These are phyloP conservation scores for Ectropis grisescens DNA, from an alignment of 1,140 invertebrate species.

Conservation along the genomic window DNA sequence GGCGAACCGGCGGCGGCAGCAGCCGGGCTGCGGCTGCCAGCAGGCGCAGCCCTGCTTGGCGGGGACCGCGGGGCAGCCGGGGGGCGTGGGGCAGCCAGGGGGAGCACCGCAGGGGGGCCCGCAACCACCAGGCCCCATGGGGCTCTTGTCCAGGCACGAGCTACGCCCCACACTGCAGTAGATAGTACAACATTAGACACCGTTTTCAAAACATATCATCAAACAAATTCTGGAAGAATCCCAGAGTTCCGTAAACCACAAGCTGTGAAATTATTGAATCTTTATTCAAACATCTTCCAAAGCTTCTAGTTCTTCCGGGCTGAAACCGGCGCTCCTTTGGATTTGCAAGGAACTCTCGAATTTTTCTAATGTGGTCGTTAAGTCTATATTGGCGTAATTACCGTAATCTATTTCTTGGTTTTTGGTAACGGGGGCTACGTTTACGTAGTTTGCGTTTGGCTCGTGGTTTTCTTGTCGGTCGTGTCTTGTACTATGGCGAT, in stretches of 20 bases:
- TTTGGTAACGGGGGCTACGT: conserved; percentile 66
- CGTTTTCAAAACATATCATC: no score
- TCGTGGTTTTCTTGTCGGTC: no score
- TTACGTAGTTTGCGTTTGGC: conserved; percentile 72
- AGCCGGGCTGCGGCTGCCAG: conserved; percentile 50
- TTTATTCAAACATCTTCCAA: no score
- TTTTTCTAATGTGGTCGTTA: conserved; percentile 78
- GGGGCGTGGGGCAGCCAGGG: conserved; percentile 49
- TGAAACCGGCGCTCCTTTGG: conserved; percentile 71
- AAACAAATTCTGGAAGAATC: no score
- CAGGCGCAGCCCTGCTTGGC: conserved; percentile 48
- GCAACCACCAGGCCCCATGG: conserved; percentile 46
- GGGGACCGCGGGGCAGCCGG: conserved; percentile 52
- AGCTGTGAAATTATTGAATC: no score
- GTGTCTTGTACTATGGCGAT: no score
- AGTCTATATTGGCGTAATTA: conserved; percentile 81
- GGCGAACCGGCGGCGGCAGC: conserved; percentile 56
- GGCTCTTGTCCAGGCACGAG: conserved; percentile 48
- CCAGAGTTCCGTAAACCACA: no score
- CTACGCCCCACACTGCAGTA: conserved; percentile 66
- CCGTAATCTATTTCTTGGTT: conserved; percentile 46
- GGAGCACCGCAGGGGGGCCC: no score
- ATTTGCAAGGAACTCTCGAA: conserved; percentile 82
- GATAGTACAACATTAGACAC: no score
- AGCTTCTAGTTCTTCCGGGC: conserved; percentile 67